These are phyloP conservation scores for Suricata suricatta DNA, from an alignment of 2,113 vertebrate genomes.

Conservation along the genomic window DNA sequence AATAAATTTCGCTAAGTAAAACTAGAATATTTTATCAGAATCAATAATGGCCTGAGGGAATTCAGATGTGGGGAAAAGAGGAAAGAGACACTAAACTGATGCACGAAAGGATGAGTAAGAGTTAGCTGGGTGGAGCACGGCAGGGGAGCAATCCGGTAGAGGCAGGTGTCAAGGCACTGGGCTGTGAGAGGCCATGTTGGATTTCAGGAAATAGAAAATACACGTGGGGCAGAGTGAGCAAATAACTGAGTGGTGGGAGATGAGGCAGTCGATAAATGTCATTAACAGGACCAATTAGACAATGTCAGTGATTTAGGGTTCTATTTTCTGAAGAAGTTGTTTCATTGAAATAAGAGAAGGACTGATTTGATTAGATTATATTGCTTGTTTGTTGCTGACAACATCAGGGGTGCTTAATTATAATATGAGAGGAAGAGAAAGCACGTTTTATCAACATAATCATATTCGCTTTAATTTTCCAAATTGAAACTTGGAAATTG, in stretches of 20 bases:
- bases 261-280: not conserved
- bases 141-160: not conserved
- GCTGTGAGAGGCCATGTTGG: not conserved
- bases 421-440: not conserved
- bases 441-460: not conserved
- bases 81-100: not conserved
- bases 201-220: not conserved
- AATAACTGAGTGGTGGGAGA: not conserved
- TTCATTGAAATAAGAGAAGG: not conserved
- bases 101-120: rapidly evolving
- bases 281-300: not conserved
- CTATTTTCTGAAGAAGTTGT: not conserved
- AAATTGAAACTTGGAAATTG: not conserved
- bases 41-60: not conserved
- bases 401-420: not conserved
- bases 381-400: not conserved
- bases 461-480: not conserved
- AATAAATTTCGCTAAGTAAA: not conserved
- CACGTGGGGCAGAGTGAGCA: not conserved
- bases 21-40: not conserved
- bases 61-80: not conserved
- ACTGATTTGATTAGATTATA: not conserved
- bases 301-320: not conserved
- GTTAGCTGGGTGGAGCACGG: rapidly evolving
- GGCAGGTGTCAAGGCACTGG: not conserved